Base-by-base conservation (phyloP, 2,888 invertebrate genomes). In the Xiphydria camelus region DNA sequence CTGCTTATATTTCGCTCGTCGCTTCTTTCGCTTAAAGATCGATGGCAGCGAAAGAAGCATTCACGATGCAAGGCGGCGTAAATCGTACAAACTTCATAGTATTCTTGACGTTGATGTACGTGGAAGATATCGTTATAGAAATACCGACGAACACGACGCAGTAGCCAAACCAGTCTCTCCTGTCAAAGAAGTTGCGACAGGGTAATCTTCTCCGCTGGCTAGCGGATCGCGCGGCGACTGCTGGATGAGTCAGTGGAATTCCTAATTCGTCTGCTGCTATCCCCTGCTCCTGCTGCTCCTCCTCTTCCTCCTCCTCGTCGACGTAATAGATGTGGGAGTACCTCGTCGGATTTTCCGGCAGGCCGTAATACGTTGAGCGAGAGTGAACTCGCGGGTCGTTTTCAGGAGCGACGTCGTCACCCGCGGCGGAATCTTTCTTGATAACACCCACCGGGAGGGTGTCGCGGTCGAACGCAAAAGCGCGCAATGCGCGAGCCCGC, bases 21-120 rank as follows among this genome's bases (percentile, higher is more conserved):
- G n/a, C n/a, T n/a, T n/a, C n/a, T n/a, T n/a, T n/a, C n/a, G n/a
- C n/a, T n/a, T n/a, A n/a, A n/a, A n/a, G n/a, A n/a, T n/a, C n/a
- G n/a, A n/a, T n/a, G n/a, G 15, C 47, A 18, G 52, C 54, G 21
- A 70, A 70, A 0, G 82, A 81, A 1, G 83, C 78, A 62, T 89
- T 89, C 22, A 83, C 71, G 53, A 90, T 79, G 74, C 90, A 91
- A 2, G 90, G 88, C 18, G 87, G 85, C 29, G 85, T 82, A 57
- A 87, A 88, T 25, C 79, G 79, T 0, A 85, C 83, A 33, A 84
- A 86, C 32, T 77, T 76, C 9, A 85, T 77, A 1, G 86, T 83
- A 64, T 84, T 83, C 9, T 80, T 76, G 64, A 89, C 76, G 75
- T 88, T 89, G 3, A 86, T 82, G 61, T 85, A 89, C 0, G 88